Evolutionary conservation across 2,888 invertebrate genomes (phyloP), one percentile per base, ranked within the genome.

Genomic region (Orchestes rusci): DNA sequence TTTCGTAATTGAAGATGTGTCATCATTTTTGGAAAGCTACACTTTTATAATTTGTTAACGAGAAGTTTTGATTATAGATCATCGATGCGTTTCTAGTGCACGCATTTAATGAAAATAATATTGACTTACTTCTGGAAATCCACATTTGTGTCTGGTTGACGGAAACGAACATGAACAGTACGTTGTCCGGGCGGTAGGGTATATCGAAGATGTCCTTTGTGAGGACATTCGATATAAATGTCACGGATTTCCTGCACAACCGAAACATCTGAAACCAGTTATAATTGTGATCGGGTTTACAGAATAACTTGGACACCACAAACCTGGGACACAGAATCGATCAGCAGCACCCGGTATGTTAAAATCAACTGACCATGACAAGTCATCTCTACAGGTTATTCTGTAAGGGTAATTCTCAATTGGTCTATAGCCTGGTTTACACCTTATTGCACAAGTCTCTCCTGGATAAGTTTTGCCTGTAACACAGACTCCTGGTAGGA

Each of bases 191-290:
- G 59, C 27, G 72, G 71, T 34, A 82, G 66, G 34, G 73, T 71
- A 23, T 78, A 73, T 20, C 72, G 74, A 30, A 80, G 69, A 56
- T 77, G 74, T 30, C 73, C 67, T 28, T 57, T 55, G 18, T 53
- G 70, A 1, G 82, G 81, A 58, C 82, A 83, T 53, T 73, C 75
- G 49, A 83, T 80, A 54, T 72, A 77, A 15, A 79, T 75, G 43
- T 70, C 66, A 30, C 70, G 67, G 38, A 65, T 60, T 48, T 67
- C 69, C n/a, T n/a, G n/a, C n/a, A n/a, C n/a, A n/a, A n/a, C n/a
- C n/a, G n/a, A n/a, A n/a, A n/a, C n/a, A n/a, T n/a, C n/a, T n/a
- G n/a, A n/a, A n/a, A n/a, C n/a, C n/a, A n/a, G n/a, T n/a, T n/a
- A n/a, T n/a, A n/a, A n/a, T n/a, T n/a, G n/a, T n/a, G n/a, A n/a